Base-by-base conservation (phyloP, 1,140 invertebrate genomes). In the Atta cephalotes region DNA sequence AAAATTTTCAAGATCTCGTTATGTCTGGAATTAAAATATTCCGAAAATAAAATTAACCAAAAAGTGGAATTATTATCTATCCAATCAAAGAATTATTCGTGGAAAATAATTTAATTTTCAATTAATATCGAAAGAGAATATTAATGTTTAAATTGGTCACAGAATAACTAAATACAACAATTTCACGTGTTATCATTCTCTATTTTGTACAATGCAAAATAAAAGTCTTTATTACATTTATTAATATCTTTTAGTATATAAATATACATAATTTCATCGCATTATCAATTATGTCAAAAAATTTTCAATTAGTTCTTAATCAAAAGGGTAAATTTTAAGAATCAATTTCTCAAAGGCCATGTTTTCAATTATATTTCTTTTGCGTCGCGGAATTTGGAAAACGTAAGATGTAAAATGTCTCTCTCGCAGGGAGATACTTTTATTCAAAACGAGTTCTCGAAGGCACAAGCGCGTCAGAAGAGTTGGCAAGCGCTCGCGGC, bases 401-500 rank as follows among this genome's bases (percentile, higher is more conserved):
- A 79, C n/a, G 45, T 9, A 12, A 60, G 12, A 21, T 28, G 4
- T 16, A 21, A 63, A 77, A 14, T 31, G 14, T 63, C 21, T 51
- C n/a, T 77, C 58, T 62, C 31, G 45, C 66, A 25, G n/a, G 39
- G 39, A 56, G 53, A 60, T n/a, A n/a, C 31, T 82, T 62, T 39
- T 74, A 56, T 85, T 79, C 14, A 60, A 39, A 68, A 77, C 49
- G 62, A 60, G 49, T 85, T 53, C 74, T 79, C 60, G 74, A 79
- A 39, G 21, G n/a, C n/a, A 14, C 28, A 53, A 31, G 45, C 58
- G 72, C 74, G 14, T 65, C 60, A 21, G 68, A 74, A 49, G 68
- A 82, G 53, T 82, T 74, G 68, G 80, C 80, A 45, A 74, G 80
- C 68, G 53, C 35, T 74, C 53, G 76, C 77, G 85, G 65, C 53